These are phyloP conservation scores for Thumatha senex DNA, from an alignment of 2,888 invertebrate species.

Conservation along the genomic window DNA sequence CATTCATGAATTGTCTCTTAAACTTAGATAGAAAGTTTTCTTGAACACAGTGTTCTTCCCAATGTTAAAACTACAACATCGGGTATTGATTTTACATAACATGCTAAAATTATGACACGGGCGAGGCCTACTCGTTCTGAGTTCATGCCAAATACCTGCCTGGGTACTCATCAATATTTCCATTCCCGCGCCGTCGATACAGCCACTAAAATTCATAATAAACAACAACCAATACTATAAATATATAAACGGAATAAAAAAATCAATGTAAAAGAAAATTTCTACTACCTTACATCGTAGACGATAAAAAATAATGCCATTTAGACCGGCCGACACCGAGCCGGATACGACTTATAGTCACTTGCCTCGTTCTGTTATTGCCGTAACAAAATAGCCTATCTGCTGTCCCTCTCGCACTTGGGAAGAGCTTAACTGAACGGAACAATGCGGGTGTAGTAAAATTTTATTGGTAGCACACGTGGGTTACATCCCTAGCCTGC, in stretches of 20 bases:
- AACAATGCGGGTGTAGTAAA: conserved; percentile 78
- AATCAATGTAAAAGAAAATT: conserved; percentile 52
- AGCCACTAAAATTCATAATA: conserved; percentile 26
- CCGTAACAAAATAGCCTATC: conserved; percentile 65
- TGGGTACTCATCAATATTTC: conserved; percentile 9
- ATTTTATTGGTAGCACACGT: conserved; percentile 81
- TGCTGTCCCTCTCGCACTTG: conserved; percentile 54
- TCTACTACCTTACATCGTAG: conserved; percentile 44
- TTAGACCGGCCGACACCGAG: conserved; percentile 52
- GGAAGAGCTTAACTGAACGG: conserved; percentile 50
- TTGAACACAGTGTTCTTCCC: too few species aligned
- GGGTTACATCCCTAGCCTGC: conserved; percentile 64
- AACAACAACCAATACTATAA: conserved; percentile 27
- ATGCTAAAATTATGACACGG: conserved; percentile 6
- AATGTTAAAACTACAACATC: conserved; percentile 7
- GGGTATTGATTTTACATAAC: conserved; percentile 12
- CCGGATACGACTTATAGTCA: conserved; percentile 64
- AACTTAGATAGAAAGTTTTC: background rate
- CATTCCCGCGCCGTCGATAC: conserved; percentile 11
- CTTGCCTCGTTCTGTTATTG: conserved; percentile 65
- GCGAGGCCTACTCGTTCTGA: conserved; percentile 2
- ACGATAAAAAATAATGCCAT: conserved; percentile 63
- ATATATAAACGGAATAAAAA: conserved; percentile 33
- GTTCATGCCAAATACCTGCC: conserved; percentile 10
- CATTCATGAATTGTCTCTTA: background rate